These are phyloP conservation scores for Calycopis cecrops DNA, from an alignment of 1,140 invertebrate species.

Conservation along the genomic window DNA sequence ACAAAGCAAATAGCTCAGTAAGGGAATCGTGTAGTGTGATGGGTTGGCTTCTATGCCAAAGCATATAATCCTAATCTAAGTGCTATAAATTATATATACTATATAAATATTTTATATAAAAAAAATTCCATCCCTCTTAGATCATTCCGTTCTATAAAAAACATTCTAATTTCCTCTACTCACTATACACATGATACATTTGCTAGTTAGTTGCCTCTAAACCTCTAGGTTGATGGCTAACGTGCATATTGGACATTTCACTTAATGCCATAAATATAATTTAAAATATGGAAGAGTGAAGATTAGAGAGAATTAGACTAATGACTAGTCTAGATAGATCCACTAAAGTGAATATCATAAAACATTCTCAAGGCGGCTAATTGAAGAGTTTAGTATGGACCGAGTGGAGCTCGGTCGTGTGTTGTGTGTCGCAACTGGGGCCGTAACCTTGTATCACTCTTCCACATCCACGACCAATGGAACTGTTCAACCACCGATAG, in stretches of 20 bases:
- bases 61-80: slow-evolving; percentile 3
- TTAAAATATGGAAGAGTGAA: slow-evolving; percentile 74
- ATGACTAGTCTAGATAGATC: slow-evolving; percentile 31
- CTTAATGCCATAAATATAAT: slow-evolving; percentile 43
- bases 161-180: slow-evolving; percentile 35
- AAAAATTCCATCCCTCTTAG: slow-evolving; percentile 50
- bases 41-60: slow-evolving; percentile 8
- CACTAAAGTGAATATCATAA: slow-evolving; percentile 34
- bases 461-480: slow-evolving; percentile 67
- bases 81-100: slow-evolving; percentile 23
- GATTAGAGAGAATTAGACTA: slow-evolving; percentile 55
- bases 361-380: slow-evolving; percentile 40
- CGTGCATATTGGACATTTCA: slow-evolving; percentile 59
- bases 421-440: not conserved
- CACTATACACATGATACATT: slow-evolving; percentile 55
- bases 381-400: slow-evolving; percentile 9
- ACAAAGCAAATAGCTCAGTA: slow-evolving; percentile 23
- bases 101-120: slow-evolving; percentile 38
- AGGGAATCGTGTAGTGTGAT: slow-evolving; percentile 11
- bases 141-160: slow-evolving; percentile 50
- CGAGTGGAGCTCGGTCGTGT: not conserved
- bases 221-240: slow-evolving; percentile 50
- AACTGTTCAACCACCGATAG: slow-evolving; percentile 56
- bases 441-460: slow-evolving; percentile 50
- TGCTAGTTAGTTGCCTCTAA: slow-evolving; percentile 50